phyloP scores from a whole-genome alignment of 2,888 invertebrate genomes.

The Oxyscelio sp. region DNA sequence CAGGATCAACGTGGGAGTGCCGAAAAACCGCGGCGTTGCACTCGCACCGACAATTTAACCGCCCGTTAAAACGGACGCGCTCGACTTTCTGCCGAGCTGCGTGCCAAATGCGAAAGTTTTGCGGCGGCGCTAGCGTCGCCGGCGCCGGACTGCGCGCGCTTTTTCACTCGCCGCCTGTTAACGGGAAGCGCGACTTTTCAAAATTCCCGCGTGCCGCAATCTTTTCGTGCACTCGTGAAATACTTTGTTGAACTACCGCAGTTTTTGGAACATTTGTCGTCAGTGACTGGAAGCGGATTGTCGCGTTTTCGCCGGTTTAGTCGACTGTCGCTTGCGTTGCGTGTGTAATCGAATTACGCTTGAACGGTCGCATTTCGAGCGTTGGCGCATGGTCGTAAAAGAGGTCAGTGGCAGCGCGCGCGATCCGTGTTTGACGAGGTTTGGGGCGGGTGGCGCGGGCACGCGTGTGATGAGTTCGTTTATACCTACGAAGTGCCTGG shows the following conservation, averaged over 20 bases:
- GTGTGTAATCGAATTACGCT: too few species aligned
- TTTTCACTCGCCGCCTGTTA: constrained; percentile 1
- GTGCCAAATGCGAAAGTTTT: constrained; percentile 39
- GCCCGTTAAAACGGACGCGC: constrained; percentile 40
- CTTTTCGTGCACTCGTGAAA: too few species aligned
- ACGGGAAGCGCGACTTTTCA: too few species aligned
- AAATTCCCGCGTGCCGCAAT: too few species aligned
- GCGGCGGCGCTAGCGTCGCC: constrained; percentile 48
- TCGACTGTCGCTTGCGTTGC: too few species aligned
- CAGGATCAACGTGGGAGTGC: neutral
- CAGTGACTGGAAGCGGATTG: too few species aligned
- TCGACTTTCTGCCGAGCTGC: constrained; percentile 4
- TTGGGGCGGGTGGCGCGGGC: constrained; percentile 34
- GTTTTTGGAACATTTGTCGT: too few species aligned
- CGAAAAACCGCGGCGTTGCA: neutral
- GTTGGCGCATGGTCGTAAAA: constrained; percentile 1
- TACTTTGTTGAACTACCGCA: too few species aligned
- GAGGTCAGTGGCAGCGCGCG: neutral
- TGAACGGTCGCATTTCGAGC: too few species aligned
- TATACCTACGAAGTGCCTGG: constrained; percentile 18
- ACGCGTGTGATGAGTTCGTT: constrained; percentile 29
- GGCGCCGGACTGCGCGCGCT: constrained; percentile 42
- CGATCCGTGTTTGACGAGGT: constrained; percentile 16
- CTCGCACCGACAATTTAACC: constrained; percentile 20
- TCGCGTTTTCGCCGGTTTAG: too few species aligned